Conservation (phyloP, 2,888 invertebrate species). For the Drosophila affinis region DNA sequence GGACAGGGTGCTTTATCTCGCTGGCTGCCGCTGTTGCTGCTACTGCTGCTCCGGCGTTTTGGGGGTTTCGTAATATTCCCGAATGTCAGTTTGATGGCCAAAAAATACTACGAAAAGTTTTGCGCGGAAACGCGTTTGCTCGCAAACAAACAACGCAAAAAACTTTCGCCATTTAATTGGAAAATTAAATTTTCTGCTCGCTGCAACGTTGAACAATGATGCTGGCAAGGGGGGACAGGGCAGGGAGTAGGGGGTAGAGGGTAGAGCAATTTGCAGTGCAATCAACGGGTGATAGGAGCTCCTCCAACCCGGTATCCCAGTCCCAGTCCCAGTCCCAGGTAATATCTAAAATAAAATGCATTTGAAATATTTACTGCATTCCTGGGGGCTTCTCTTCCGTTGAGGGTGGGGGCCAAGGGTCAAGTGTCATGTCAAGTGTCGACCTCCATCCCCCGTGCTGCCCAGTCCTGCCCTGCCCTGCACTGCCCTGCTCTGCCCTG, state of each 20-base stretch:
- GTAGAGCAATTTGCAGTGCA: slow-evolving; percentile 54
- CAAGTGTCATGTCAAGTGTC: slow-evolving; percentile 68
- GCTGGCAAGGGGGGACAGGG: too few relatives aligned
- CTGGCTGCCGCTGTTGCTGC: slow-evolving; percentile 23
- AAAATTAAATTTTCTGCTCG: slow-evolving; percentile 80
- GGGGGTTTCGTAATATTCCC: slow-evolving; percentile 77
- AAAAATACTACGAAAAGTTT: slow-evolving; percentile 65
- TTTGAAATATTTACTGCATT: slow-evolving; percentile 54
- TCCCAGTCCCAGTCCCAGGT: slow-evolving; percentile 43
- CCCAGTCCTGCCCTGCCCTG: not conserved
- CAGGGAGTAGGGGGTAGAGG: not conserved
- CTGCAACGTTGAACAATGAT: slow-evolving; percentile 30
- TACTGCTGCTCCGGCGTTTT: slow-evolving; percentile 31
- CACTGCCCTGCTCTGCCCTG: too few relatives aligned
- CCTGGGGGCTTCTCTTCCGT: slow-evolving; percentile 20
- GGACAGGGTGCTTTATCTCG: slow-evolving; percentile 57
- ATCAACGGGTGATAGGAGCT: slow-evolving; percentile 44
- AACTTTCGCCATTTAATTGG: slow-evolving; percentile 80
- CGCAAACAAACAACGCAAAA: slow-evolving; percentile 13
- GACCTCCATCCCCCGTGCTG: too few relatives aligned
- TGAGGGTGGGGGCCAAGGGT: not conserved
- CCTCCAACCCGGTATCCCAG: too few relatives aligned
- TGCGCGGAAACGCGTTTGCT: not conserved
- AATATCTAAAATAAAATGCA: slow-evolving; percentile 62
- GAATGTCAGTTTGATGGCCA: slow-evolving; percentile 73